These are phyloP conservation scores for Sinohyriopsis cumingii DNA, from an alignment of 2,888 invertebrate species.

Conservation along the genomic window DNA sequence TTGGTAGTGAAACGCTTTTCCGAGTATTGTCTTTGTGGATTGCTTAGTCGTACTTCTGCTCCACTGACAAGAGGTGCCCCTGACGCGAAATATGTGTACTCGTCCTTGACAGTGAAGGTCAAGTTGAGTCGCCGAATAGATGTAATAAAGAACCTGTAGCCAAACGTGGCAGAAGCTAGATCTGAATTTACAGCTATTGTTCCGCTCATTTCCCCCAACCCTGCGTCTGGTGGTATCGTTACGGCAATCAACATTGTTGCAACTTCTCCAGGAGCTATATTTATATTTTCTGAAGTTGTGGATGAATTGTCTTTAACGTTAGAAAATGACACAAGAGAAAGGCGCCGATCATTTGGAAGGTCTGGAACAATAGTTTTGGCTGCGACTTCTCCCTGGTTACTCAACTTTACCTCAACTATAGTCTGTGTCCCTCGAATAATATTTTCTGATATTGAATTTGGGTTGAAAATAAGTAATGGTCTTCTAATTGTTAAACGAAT, in stretches of 20 bases:
- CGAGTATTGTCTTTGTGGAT: conserved; percentile 24
- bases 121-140: conserved; percentile 31
- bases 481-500: conserved; percentile 21
- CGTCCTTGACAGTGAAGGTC: conserved; percentile 47
- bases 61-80: conserved; percentile 39
- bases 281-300: conserved; percentile 4
- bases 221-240: conserved; percentile 15
- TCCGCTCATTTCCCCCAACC: conserved; percentile 34
- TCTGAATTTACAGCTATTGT: conserved; percentile 29
- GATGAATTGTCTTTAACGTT: not conserved
- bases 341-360: conserved; percentile 31
- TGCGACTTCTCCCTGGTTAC: conserved; percentile 37
- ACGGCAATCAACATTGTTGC: conserved; percentile 31
- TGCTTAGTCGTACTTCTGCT: conserved; percentile 37
- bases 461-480: conserved; percentile 20
- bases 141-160: conserved; percentile 33
- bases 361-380: conserved; percentile 29
- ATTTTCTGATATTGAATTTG: conserved; percentile 14
- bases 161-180: conserved; percentile 12
- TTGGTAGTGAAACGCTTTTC: conserved; percentile 20
- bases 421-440: conserved; percentile 24
- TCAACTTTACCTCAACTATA: conserved; percentile 29
- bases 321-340: conserved; percentile 39
- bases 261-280: conserved; percentile 18
- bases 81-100: conserved; percentile 53